Conservation (phyloP, 1,140 invertebrate species). For the Steinernema feltiae region DNA sequence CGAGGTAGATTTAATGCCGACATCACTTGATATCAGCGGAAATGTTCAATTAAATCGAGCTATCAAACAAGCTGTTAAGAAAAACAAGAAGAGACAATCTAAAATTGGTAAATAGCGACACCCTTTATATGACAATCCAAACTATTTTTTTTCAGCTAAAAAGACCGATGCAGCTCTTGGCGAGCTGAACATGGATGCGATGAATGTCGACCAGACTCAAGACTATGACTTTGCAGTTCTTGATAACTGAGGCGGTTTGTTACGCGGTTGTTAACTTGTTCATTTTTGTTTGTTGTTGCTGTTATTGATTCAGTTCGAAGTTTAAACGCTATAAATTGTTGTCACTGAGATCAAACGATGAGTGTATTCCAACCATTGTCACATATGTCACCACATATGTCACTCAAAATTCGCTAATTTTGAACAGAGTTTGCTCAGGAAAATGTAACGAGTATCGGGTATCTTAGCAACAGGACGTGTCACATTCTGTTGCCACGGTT, state of each 20-base stretch:
- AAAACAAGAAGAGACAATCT: slow-evolving; percentile 34
- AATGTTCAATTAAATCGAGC: slow-evolving; percentile 38
- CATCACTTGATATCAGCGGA: slow-evolving; percentile 26
- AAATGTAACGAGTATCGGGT: neutral
- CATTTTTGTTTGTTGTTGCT: neutral
- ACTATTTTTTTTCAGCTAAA: slow-evolving; percentile 14
- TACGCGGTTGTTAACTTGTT: neutral
- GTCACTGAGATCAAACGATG: neutral
- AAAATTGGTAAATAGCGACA: slow-evolving; percentile 24
- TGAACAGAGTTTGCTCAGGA: neutral
- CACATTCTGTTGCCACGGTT: neutral
- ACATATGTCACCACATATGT: no score
- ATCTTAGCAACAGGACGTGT: neutral
- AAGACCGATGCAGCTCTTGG: slow-evolving; percentile 64
- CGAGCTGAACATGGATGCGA: slow-evolving; percentile 58
- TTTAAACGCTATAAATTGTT: neutral
- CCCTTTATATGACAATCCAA: no score
- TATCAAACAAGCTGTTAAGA: slow-evolving; percentile 43
- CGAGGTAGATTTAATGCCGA: slow-evolving; percentile 27
- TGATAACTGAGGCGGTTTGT: neutral
- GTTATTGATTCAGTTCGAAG: neutral
- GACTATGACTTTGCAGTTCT: neutral
- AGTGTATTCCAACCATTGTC: no score
- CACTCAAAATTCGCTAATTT: no score
- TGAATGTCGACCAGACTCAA: neutral